phyloP scores from a whole-genome alignment of 2,113 vertebrate species.

The Sminthopsis crassicaudata region DNA sequence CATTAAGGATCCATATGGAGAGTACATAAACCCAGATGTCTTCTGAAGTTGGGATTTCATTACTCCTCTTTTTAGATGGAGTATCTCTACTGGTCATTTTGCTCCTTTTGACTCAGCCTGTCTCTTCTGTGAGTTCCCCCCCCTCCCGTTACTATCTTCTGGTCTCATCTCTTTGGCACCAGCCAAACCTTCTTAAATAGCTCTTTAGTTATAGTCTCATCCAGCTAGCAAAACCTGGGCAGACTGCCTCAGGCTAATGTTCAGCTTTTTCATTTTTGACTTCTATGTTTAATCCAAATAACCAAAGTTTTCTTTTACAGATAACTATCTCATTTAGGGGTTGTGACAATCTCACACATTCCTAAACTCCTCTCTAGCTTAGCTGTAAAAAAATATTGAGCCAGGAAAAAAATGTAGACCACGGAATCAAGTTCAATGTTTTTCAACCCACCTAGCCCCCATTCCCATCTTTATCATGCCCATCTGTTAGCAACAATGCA shows the following conservation, averaged over 20 bases:
- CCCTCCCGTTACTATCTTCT: background rate
- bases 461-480: background rate
- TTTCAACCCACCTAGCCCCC: background rate
- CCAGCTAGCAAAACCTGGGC: background rate
- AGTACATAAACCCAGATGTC: background rate
- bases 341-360: background rate
- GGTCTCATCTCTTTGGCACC: background rate
- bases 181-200: background rate
- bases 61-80: background rate
- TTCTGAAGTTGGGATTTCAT: background rate
- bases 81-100: background rate
- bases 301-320: background rate
- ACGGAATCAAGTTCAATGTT: background rate
- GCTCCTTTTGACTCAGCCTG: background rate
- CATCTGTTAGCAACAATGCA: background rate
- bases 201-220: background rate
- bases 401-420: background rate
- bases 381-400: background rate
- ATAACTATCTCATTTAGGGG: background rate
- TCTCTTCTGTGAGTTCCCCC: background rate
- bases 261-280: background rate
- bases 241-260: background rate
- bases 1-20: background rate
- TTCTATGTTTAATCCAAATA: background rate
- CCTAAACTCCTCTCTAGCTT: background rate